Base-by-base conservation (phyloP, 1,140 invertebrate genomes). In the Philotrypesis tridentata region DNA sequence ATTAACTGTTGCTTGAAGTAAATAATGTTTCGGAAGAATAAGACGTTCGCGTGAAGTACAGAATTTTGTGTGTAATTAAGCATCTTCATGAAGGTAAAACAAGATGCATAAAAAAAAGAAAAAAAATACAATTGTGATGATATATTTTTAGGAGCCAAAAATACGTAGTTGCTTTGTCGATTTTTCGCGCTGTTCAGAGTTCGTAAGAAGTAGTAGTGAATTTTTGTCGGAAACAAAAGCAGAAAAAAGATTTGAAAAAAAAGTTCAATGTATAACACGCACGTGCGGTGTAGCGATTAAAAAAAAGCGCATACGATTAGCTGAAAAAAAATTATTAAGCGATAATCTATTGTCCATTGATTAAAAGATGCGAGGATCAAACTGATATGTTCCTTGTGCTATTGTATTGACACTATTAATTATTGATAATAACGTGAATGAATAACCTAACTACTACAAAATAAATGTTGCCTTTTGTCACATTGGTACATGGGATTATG, bases 401-500 rank as follows among this genome's bases (percentile, higher is more conserved):
- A 81, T 77, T 84, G 67, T 84, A 85, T 85, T 84, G 79, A 61
- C 68, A 77, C 29, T 85, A 83, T 82, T 78, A 70, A 86, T 82
- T 71, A 80, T 85, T 77, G 84, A 87, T 87, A 87, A 87, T 86
- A 65, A 86, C 63, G 61, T 85, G 72, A 80, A 61, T 11, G 80
- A 84, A 55, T 70, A 82, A 85, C 85, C 82, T n/a, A n/a, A n/a
- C n/a, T 84, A 87, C 67, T 87, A 87, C 86, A 87, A 87, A 87
- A 70, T 87, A 63, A 87, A 87, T 87, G 87, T 87, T 87, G 86
- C 87, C 87, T 87, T 87, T 87, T 86, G 85, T 87, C 85, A 87
- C 68, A 85, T 84, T 85, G 82, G 82, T 86, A 85, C 84, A 85
- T 82, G 55, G 80, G 80, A 87, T 71, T 40, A 37, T 71, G 37